These are phyloP conservation scores for Thunnus thynnus DNA, from an alignment of 2,113 vertebrate species.

Conservation along the genomic window DNA sequence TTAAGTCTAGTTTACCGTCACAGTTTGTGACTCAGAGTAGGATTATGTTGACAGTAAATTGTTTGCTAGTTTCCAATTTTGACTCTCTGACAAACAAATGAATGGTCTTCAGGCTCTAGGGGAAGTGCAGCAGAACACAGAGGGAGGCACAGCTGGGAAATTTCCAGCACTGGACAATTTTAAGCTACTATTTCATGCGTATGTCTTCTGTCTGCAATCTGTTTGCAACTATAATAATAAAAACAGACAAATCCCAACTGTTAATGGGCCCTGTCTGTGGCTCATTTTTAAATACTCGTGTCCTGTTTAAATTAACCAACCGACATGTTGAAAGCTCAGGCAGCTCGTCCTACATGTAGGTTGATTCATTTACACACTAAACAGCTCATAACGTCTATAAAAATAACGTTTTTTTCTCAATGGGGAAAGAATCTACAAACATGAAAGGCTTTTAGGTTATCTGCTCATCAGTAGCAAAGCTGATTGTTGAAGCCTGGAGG, in stretches of 20 bases:
- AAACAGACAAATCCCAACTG: constrained; percentile 4
- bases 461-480: constrained; percentile 20
- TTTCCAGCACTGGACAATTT: too few relatives aligned
- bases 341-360: background rate
- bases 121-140: background rate
- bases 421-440: constrained; percentile 5
- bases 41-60: background rate
- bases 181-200: background rate
- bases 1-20: background rate
- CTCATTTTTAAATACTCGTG: too few relatives aligned
- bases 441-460: constrained; percentile 5
- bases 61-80: background rate
- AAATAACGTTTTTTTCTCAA: background rate
- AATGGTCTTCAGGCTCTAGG: background rate
- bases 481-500: constrained; percentile 12
- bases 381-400: background rate
- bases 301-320: background rate
- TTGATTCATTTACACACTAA: background rate
- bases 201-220: too few relatives aligned
- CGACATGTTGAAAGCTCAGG: background rate
- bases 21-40: background rate
- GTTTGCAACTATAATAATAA: background rate
- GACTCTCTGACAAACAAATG: background rate
- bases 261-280: background rate
- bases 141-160: background rate